These are phyloP conservation scores for Caenorhabditis briggsae DNA, from an alignment of 1,140 invertebrate genomes.

Conservation along the genomic window DNA sequence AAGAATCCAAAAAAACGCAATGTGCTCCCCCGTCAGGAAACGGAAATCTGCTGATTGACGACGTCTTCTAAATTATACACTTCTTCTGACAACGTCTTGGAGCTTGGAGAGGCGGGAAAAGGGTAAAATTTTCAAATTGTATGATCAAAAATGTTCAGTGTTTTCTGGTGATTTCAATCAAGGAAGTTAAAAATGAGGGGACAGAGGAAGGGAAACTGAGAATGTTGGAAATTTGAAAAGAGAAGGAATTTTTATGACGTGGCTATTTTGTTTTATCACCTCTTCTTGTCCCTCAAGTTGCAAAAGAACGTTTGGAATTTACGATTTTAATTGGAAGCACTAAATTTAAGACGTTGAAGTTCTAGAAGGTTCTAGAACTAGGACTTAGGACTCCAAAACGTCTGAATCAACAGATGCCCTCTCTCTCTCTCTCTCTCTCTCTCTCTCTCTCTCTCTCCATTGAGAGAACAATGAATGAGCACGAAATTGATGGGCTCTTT, in stretches of 20 bases:
- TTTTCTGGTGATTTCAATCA: neutral
- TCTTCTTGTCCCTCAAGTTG: neutral
- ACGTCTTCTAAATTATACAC: neutral
- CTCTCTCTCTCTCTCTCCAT: too few relatives aligned
- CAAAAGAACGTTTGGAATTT: neutral
- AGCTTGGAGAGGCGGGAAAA: too few relatives aligned
- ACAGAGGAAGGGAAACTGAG: neutral
- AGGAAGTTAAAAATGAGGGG: neutral
- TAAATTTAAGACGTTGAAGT: too few relatives aligned
- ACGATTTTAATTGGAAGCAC: neutral
- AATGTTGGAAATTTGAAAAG: slow-evolving; percentile 9
- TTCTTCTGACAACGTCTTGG: neutral
- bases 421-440: too few relatives aligned
- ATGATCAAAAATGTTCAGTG: neutral
- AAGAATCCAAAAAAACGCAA: neutral
- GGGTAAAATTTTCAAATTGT: too few relatives aligned
- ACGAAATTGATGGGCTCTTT: slow-evolving; percentile 1
- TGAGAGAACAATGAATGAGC: too few relatives aligned
- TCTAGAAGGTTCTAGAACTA: too few relatives aligned
- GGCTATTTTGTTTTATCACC: neutral
- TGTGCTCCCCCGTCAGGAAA: neutral
- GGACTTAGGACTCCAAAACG: too few relatives aligned
- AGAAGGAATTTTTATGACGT: slow-evolving; percentile 11
- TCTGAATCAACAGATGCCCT: too few relatives aligned
- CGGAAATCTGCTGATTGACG: neutral